Evolutionary conservation across 1,140 invertebrate genomes (phyloP).

Genomic region (Monochamus saltuarius): DNA sequence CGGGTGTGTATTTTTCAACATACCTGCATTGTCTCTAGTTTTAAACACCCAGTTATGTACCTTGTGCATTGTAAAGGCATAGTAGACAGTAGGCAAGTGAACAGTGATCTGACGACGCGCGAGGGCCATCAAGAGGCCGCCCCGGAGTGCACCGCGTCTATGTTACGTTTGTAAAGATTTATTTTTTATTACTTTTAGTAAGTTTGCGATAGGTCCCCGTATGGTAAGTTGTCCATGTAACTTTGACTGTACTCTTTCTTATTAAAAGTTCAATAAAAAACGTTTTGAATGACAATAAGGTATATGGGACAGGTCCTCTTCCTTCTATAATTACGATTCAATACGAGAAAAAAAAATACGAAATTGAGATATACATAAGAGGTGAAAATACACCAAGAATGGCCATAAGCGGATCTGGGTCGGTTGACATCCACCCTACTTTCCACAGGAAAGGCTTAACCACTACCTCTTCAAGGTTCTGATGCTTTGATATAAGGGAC

Average conservation of each 20-base stretch:
- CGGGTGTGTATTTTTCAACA: conserved; percentile 19
- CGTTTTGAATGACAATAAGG: conserved; percentile 8
- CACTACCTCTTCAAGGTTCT: no score
- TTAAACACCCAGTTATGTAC: not conserved
- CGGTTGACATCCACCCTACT: no score
- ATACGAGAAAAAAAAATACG: not conserved
- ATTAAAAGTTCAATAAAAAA: conserved; percentile 11
- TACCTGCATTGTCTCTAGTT: not conserved
- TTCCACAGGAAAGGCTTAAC: no score
- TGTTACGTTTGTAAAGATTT: conserved; percentile 4
- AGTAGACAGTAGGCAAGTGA: not conserved
- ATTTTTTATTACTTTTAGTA: not conserved
- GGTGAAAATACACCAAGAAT: no score
- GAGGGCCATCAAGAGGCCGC: not conserved
- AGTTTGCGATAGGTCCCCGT: conserved; percentile 16
- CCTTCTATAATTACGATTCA: not conserved
- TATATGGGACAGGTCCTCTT: conserved; percentile 17
- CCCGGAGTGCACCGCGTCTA: conserved; percentile 2
- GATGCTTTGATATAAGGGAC: no score
- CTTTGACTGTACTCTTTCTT: conserved; percentile 18
- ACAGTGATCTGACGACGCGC: conserved; percentile 2
- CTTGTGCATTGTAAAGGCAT: conserved; percentile 5
- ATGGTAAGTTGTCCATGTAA: conserved; percentile 20
- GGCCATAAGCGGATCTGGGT: no score
- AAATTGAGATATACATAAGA: not conserved